Percentiles rank a stretch among this genome's conserved stretches.
Conservation (phyloP, 2,888 invertebrate species). For the Mythimna albipuncta region DNA sequence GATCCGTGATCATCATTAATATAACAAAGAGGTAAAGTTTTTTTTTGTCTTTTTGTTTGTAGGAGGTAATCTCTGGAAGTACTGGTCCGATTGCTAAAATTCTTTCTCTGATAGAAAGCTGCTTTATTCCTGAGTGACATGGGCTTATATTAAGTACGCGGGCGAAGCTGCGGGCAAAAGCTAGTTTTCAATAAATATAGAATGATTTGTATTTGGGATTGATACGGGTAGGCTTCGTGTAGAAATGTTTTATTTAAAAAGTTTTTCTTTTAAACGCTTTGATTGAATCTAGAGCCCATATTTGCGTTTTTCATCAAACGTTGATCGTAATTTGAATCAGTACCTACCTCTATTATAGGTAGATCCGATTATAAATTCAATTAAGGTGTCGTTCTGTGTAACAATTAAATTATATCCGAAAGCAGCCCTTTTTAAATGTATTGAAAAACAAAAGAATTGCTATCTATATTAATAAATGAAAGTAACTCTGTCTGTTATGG, state of each 20-base stretch:
- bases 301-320: conserved; percentile 17
- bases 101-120: too few relatives aligned
- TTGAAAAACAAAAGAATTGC: too few relatives aligned
- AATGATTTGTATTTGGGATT: conserved; percentile 1
- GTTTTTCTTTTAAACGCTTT: conserved; percentile 3
- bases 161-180: too few relatives aligned
- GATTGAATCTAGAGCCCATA: conserved; percentile 8
- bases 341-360: background rate
- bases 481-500: too few relatives aligned
- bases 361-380: conserved; percentile 4
- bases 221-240: background rate
- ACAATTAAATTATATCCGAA: background rate
- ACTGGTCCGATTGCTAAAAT: too few relatives aligned
- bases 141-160: too few relatives aligned
- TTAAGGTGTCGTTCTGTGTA: background rate
- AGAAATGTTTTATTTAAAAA: conserved; percentile 22
- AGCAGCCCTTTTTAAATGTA: background rate
- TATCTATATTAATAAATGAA: too few relatives aligned
- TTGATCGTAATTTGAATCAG: conserved; percentile 14
- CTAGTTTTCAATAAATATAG: background rate
- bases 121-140: too few relatives aligned
- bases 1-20: too few relatives aligned
- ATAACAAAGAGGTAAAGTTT: too few relatives aligned
- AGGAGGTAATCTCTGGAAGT: too few relatives aligned
- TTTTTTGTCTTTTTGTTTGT: too few relatives aligned